Evolutionary conservation across 2,888 invertebrate genomes (phyloP).

Genomic region (Saturnia pavonia): DNA sequence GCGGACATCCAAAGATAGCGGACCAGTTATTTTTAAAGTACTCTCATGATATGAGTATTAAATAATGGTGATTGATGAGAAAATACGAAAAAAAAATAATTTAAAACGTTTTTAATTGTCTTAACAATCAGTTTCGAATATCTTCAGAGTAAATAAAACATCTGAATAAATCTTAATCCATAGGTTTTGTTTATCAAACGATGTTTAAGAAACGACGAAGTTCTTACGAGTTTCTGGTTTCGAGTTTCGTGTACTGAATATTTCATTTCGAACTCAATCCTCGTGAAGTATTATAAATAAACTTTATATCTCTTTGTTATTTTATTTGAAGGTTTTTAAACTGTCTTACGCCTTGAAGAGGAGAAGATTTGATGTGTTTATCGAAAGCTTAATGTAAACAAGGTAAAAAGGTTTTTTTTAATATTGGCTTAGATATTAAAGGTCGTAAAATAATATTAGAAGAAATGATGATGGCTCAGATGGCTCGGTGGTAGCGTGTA

Average conservation of each 20-base stretch:
- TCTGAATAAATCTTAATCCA: too few species aligned
- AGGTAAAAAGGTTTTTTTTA: not conserved
- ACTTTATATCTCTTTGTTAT: not conserved
- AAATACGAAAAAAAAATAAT: too few species aligned
- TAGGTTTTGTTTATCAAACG: not conserved
- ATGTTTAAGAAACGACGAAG: not conserved
- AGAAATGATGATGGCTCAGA: too few species aligned
- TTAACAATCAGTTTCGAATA: too few species aligned
- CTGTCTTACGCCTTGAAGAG: not conserved
- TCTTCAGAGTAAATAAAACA: too few species aligned
- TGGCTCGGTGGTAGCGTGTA: too few species aligned
- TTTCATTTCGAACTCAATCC: not conserved
- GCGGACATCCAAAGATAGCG: too few species aligned
- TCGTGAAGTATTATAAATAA: not conserved
- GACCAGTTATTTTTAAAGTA: too few species aligned
- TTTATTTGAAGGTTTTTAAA: constrained; percentile 3
- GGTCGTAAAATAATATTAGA: too few species aligned
- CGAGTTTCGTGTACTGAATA: constrained; percentile 5
- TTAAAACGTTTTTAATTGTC: too few species aligned
- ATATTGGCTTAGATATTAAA: not conserved
- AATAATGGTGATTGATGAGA: too few species aligned
- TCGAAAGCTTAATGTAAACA: not conserved
- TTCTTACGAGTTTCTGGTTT: not conserved
- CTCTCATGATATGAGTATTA: too few species aligned
- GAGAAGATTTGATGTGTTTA: not conserved